Evolutionary conservation across 2,797 vertebrate genomes (phyloP).

Genomic region (Zalophus californianus): DNA sequence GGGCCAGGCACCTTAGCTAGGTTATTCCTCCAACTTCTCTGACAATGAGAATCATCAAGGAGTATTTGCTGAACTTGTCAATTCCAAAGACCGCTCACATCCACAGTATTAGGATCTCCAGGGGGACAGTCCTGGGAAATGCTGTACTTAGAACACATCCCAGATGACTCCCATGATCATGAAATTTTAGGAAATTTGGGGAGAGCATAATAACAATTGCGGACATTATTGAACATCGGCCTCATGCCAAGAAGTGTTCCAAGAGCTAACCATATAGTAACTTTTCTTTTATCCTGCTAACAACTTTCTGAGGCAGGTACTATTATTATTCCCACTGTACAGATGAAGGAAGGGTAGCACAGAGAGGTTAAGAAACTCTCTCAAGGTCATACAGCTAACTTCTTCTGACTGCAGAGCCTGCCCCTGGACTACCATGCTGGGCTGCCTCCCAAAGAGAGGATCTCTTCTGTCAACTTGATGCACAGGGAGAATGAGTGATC

Average conservation of each 20-base stretch:
- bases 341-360: not conserved
- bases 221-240: not conserved
- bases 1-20: not conserved
- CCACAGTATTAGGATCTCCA: not conserved
- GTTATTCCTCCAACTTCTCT: not conserved
- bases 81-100: not conserved
- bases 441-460: not conserved
- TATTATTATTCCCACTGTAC: not conserved
- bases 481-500: not conserved
- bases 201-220: not conserved
- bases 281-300: not conserved
- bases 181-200: not conserved
- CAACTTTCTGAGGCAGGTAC: not conserved
- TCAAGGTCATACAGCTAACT: not conserved
- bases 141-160: not conserved
- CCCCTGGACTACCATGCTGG: not conserved
- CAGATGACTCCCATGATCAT: not conserved
- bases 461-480: not conserved
- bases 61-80: not conserved
- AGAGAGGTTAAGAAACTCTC: not conserved
- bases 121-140: not conserved
- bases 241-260: not conserved
- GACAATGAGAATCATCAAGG: not conserved
- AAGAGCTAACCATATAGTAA: not conserved
- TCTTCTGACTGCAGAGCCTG: not conserved